A percentile compares a stretch with the other conserved stretches of the same genome.
These are phyloP conservation scores for Micromys minutus DNA, from an alignment of 2,113 vertebrate genomes.

Conservation along the genomic window DNA sequence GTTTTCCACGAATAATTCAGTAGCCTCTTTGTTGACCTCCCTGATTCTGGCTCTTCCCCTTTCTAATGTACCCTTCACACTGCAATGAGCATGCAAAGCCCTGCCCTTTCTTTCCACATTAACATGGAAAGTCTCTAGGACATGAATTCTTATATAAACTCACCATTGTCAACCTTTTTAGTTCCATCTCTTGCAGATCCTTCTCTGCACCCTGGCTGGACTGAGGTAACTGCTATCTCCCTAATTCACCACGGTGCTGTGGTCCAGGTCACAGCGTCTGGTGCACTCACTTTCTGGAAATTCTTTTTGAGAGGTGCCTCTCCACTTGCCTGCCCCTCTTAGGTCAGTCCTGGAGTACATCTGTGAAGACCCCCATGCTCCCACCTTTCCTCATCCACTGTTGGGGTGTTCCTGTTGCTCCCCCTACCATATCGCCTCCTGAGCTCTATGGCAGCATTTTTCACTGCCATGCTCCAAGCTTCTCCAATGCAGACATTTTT, in stretches of 20 bases:
- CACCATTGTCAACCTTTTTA: neutral
- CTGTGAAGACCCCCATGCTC: neutral
- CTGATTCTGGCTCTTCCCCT: neutral
- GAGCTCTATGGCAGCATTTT: neutral
- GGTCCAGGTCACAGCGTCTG: neutral
- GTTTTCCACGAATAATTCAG: neutral
- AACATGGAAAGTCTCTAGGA: neutral
- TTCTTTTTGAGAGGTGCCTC: neutral
- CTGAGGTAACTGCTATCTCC: neutral
- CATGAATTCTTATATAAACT: neutral
- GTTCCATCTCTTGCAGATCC: neutral
- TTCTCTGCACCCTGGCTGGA: neutral
- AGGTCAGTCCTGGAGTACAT: neutral
- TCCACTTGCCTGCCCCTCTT: neutral
- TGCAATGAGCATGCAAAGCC: neutral
- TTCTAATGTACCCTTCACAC: neutral
- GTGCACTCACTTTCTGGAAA: neutral
- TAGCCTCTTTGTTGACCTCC: neutral
- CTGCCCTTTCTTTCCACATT: neutral
- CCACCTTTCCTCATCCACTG: neutral
- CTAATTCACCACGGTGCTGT: neutral
- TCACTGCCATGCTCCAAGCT: neutral
- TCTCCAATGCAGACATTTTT: neutral
- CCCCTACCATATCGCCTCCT: neutral
- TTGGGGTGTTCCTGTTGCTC: neutral